These are phyloP conservation scores for Sternarchorhynchus goeldii DNA, from an alignment of 2,797 vertebrate genomes.

Conservation along the genomic window DNA sequence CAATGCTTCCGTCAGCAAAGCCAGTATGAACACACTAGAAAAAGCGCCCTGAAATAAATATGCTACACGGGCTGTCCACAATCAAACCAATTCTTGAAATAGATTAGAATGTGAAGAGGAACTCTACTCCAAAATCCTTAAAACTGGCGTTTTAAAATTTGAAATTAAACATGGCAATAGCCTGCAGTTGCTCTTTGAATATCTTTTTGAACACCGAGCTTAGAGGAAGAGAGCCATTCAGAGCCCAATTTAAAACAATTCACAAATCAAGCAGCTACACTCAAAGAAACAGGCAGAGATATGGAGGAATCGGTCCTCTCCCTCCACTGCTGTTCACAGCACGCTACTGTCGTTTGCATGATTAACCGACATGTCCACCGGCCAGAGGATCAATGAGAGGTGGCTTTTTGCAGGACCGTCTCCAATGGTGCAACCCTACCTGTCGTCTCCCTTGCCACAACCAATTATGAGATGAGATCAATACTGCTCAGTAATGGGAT, in stretches of 20 bases:
- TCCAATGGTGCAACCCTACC: constrained; percentile 68
- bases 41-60: too few species aligned
- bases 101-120: not conserved
- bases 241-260: constrained; percentile 19
- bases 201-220: not conserved
- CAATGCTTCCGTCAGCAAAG: too few species aligned
- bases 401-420: constrained; percentile 60
- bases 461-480: constrained; percentile 78
- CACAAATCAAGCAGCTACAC: constrained; percentile 36
- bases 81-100: not conserved
- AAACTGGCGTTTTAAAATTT: not conserved
- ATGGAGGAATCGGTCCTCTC: constrained; percentile 64
- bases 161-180: not conserved
- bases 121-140: not conserved
- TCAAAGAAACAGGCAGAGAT: constrained; percentile 52
- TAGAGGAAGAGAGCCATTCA: constrained; percentile 16
- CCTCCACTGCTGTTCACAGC: constrained; percentile 50
- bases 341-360: constrained; percentile 72
- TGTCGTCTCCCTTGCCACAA: constrained; percentile 65
- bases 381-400: constrained; percentile 68
- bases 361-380: constrained; percentile 69
- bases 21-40: too few species aligned
- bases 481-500: constrained; percentile 74
- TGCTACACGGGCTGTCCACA: not conserved
- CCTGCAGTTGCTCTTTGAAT: not conserved